Conservation (phyloP, 2,797 vertebrate species). For the Helicolenus hilgendorfi region DNA sequence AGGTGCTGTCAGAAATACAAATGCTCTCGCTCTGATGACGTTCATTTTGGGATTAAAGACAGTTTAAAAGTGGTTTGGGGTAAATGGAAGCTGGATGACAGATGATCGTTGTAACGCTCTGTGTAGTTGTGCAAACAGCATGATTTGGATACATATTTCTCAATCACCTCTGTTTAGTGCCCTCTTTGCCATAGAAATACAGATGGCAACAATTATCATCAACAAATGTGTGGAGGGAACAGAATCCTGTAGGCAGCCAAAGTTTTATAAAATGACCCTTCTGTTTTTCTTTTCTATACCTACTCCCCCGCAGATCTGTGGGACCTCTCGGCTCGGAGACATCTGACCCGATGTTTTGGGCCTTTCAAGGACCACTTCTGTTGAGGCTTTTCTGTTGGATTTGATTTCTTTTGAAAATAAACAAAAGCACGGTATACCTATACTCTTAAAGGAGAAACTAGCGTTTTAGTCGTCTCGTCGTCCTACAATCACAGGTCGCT, state of each 20-base stretch:
- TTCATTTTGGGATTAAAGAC: not conserved
- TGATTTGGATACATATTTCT: not conserved
- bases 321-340: constrained; percentile 39
- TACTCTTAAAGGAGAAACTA: constrained; percentile 55
- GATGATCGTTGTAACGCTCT: not conserved
- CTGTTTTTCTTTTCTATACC: constrained; percentile 67
- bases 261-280: constrained; percentile 55
- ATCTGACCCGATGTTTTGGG: constrained; percentile 67
- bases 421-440: constrained; percentile 57
- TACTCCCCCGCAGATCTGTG: constrained; percentile 16
- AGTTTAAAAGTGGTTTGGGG: not conserved
- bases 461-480: constrained; percentile 39
- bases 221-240: constrained; percentile 42
- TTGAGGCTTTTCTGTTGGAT: constrained; percentile 46
- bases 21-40: not conserved
- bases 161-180: not conserved
- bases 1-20: not conserved
- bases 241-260: constrained; percentile 38
- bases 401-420: constrained; percentile 75
- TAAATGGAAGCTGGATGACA: not conserved
- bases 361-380: constrained; percentile 50
- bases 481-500: constrained; percentile 60
- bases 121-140: not conserved
- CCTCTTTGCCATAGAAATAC: constrained; percentile 29
- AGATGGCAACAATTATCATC: constrained; percentile 71